Evolutionary conservation across 1,140 invertebrate genomes (phyloP).

Genomic region (Orussus abietinus): DNA sequence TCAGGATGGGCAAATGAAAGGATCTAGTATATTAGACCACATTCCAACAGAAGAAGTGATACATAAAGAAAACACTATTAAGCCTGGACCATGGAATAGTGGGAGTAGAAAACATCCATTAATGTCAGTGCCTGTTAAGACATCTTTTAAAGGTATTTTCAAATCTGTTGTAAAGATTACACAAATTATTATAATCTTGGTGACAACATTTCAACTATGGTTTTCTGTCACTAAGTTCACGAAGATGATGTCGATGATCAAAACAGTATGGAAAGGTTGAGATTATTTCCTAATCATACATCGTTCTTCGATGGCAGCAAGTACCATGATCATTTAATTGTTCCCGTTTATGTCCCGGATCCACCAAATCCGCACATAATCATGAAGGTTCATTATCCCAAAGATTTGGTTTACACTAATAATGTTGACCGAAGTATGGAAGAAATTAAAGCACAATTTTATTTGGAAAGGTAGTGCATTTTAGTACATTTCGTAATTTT

Average conservation of each 20-base stretch:
- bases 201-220: slow-evolving; percentile 21
- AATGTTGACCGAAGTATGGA: slow-evolving; percentile 64
- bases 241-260: slow-evolving; percentile 55
- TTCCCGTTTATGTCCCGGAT: slow-evolving; percentile 61
- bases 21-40: slow-evolving; percentile 55
- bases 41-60: slow-evolving; percentile 55
- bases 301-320: slow-evolving; percentile 46
- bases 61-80: slow-evolving; percentile 61
- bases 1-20: slow-evolving; percentile 28
- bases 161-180: background rate
- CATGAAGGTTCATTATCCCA: slow-evolving; percentile 49
- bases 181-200: slow-evolving; percentile 2
- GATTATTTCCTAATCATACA: slow-evolving; percentile 42
- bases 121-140: slow-evolving; percentile 34
- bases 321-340: slow-evolving; percentile 56
- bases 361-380: slow-evolving; percentile 57
- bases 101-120: slow-evolving; percentile 39
- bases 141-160: slow-evolving; percentile 47
- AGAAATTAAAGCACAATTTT: slow-evolving; percentile 57
- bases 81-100: slow-evolving; percentile 63
- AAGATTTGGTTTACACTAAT: slow-evolving; percentile 59
- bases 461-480: slow-evolving; percentile 13
- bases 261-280: slow-evolving; percentile 30
- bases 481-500: no score
- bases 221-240: no score